Percentiles rank a stretch among this genome's conserved stretches.
Evolutionary conservation across 2,797 vertebrate genomes (phyloP).

Genomic region (Mormyrus hasselquistii): DNA sequence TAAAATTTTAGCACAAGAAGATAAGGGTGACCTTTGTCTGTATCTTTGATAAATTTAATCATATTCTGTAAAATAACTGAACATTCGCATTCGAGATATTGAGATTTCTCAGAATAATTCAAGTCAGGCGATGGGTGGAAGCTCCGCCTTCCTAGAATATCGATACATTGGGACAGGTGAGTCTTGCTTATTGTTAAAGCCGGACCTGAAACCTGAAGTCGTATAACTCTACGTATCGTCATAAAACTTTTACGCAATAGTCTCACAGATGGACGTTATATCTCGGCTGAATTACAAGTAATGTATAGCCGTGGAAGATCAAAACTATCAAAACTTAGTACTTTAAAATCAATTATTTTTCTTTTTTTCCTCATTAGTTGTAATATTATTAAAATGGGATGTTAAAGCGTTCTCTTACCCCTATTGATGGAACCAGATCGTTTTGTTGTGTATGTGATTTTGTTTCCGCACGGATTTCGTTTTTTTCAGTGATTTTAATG

Average conservation of each 20-base stretch:
- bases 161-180: neutral
- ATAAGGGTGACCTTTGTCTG: slow-evolving; percentile 59
- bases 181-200: neutral
- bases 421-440: neutral
- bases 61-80: neutral
- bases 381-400: neutral
- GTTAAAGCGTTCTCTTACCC: neutral
- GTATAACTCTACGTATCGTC: neutral
- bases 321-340: neutral
- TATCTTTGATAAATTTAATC: slow-evolving; percentile 52
- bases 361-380: neutral
- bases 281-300: neutral
- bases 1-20: slow-evolving; percentile 79
- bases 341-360: neutral
- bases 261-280: neutral
- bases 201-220: neutral
- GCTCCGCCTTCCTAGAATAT: neutral
- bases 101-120: neutral
- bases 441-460: neutral
- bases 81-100: neutral
- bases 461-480: neutral
- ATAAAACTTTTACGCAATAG: slow-evolving; percentile 7
- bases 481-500: neutral
- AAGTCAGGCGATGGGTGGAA: neutral
- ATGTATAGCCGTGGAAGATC: neutral